A percentile compares a stretch with the other conserved stretches of the same genome.
Evolutionary conservation across 2,797 vertebrate species (phyloP).

Genomic region (Acanthopagrus latus): DNA sequence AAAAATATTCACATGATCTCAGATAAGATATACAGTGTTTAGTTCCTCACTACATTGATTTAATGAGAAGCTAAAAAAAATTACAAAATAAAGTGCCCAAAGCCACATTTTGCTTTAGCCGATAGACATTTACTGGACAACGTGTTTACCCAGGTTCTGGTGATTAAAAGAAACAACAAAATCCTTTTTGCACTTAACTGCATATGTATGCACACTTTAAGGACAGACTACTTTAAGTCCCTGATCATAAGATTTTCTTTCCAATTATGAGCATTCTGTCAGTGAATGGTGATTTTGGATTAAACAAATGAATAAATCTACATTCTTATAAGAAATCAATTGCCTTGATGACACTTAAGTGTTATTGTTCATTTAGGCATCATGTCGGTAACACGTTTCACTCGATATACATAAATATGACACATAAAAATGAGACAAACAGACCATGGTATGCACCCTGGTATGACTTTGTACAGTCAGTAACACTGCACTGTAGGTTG

Average conservation of each 20-base stretch:
- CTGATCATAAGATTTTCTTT: constrained; percentile 36
- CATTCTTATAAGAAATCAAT: constrained; percentile 34
- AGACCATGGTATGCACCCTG: constrained; percentile 18
- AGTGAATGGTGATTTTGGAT: constrained; percentile 13
- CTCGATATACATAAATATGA: constrained; percentile 8
- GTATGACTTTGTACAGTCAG: constrained; percentile 13
- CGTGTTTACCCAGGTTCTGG: background rate
- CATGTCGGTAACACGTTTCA: constrained; percentile 21
- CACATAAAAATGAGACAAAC: constrained; percentile 30
- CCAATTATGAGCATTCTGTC: constrained; percentile 21
- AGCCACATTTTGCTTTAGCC: background rate
- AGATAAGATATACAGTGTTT: background rate
- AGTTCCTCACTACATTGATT: background rate
- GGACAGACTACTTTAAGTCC: background rate
- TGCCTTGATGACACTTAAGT: background rate
- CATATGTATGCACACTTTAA: background rate
- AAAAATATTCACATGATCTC: background rate
- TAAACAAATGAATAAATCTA: constrained; percentile 34
- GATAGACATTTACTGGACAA: constrained; percentile 7
- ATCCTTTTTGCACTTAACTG: background rate
- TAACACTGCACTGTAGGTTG: constrained; percentile 8
- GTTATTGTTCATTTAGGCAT: constrained; percentile 22
- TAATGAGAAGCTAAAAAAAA: background rate
- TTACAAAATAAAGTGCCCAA: constrained; percentile 14
- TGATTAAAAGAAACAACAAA: background rate